Evolutionary conservation across 2,113 vertebrate genomes (phyloP), one percentile per base, ranked within the genome.

Genomic region (Triplophysa dalaica): DNA sequence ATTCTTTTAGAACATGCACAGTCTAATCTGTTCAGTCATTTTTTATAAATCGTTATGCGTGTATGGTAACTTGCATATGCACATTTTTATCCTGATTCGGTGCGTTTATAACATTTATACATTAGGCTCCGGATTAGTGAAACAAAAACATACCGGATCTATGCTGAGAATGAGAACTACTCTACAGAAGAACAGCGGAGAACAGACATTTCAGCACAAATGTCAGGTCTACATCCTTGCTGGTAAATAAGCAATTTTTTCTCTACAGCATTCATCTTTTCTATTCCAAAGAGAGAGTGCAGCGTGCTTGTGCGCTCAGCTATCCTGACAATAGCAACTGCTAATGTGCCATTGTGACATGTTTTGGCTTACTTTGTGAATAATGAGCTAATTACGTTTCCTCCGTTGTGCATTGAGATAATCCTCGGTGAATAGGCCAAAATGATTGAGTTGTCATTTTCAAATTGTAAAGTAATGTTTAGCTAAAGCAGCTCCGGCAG

Each of bases 341-440:
- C 74, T 84, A 84, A 81, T 84, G 62, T 50, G 61, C 66, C 77
- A 75, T 63, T 63, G 58, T 83, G 78, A 81, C 84, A 83, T 83
- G 84, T 83, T 85, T 85, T 85, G 81, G 84, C 81, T 78, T 79
- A 68, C 70, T 75, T 67, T 78, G 77, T 83, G 84, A 85, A 83
- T 83, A 85, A 85, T 85, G 84, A 81, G 84, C 81, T 83, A 85
- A 83, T 85, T 85, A 81, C 81, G 56, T 66, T 81, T 73, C 75
- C 79, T 79, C 76, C 75, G 76, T 81, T 85, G 81, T 81, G 81
- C 67, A 64, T 81, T 68, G 52, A 74, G 69, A 76, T 81, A 81
- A 81, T 81, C 75, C 79, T 83, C 29, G 8, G 84, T 70, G 84
- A 83, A 75, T 63, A 79, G 81, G 52, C 21, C 13, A 58, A 33